These are phyloP conservation scores for Cygnus olor DNA, from an alignment of 2,797 vertebrate genomes.

Conservation along the genomic window DNA sequence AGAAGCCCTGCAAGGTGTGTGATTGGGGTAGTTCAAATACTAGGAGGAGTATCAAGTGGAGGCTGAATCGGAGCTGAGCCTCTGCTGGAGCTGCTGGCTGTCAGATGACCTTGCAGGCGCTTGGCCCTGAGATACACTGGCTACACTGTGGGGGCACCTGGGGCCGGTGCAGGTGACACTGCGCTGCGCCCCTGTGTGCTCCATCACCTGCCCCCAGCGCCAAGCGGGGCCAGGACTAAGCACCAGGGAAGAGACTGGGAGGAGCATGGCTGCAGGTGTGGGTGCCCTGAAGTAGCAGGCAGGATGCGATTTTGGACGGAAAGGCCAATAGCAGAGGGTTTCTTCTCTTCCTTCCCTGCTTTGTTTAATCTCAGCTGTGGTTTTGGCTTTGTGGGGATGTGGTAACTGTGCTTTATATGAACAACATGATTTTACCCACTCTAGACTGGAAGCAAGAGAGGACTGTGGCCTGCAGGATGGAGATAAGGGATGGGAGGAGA, in stretches of 20 bases:
- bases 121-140: neutral
- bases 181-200: fast-evolving
- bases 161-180: neutral
- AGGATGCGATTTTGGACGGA: neutral
- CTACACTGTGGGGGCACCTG: no score
- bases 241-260: fast-evolving
- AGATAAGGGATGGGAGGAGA: neutral
- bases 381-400: neutral
- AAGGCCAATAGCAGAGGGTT: neutral
- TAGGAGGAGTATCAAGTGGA: fast-evolving
- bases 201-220: neutral
- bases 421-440: neutral
- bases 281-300: neutral
- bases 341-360: neutral
- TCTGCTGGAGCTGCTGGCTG: neutral
- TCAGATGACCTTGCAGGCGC: neutral
- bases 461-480: neutral
- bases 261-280: neutral
- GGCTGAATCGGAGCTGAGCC: neutral
- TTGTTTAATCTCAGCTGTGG: neutral
- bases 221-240: fast-evolving
- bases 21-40: neutral
- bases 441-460: neutral
- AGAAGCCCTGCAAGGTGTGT: neutral
- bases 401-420: neutral